A percentile compares a stretch with the other conserved stretches of the same genome.
These are phyloP conservation scores for Haemorhous mexicanus DNA, from an alignment of 2,113 vertebrate species.

Conservation along the genomic window DNA sequence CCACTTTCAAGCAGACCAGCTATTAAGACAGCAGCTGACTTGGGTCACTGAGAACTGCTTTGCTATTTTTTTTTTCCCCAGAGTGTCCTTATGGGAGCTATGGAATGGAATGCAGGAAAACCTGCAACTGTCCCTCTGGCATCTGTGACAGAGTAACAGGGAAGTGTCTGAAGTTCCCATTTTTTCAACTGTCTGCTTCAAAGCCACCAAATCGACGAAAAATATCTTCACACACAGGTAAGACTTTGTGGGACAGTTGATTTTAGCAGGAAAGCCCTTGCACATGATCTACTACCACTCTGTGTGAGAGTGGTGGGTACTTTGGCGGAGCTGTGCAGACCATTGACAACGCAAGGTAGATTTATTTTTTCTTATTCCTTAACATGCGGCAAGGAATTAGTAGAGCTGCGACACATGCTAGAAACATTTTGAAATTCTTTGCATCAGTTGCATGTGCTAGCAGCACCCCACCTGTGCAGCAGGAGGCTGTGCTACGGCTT, in stretches of 20 bases:
- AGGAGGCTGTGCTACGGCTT: background rate
- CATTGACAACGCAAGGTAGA: fast-evolving
- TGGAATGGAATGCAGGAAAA: slow-evolving; percentile 89
- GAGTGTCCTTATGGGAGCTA: slow-evolving; percentile 93
- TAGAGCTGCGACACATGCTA: background rate
- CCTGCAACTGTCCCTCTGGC: slow-evolving; percentile 87
- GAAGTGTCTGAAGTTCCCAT: slow-evolving; percentile 87
- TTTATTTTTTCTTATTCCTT: background rate
- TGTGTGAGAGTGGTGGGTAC: background rate
- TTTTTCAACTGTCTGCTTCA: slow-evolving; percentile 81
- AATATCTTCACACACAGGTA: slow-evolving; percentile 78
- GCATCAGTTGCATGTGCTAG: background rate
- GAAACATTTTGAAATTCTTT: background rate
- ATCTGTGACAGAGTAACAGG: slow-evolving; percentile 93
- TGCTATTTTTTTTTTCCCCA: slow-evolving; percentile 35
- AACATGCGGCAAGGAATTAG: background rate
- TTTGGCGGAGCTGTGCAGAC: background rate
- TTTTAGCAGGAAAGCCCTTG: background rate
- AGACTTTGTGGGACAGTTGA: background rate
- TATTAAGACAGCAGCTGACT: background rate
- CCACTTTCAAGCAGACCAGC: background rate
- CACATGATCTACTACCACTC: background rate
- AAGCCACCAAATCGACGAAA: slow-evolving; percentile 73
- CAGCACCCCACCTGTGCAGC: background rate
- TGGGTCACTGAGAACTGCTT: background rate